Percentiles rank a stretch among this genome's conserved stretches.
These are phyloP conservation scores for Drosophila limbata DNA, from an alignment of 2,888 invertebrate genomes.

Conservation along the genomic window DNA sequence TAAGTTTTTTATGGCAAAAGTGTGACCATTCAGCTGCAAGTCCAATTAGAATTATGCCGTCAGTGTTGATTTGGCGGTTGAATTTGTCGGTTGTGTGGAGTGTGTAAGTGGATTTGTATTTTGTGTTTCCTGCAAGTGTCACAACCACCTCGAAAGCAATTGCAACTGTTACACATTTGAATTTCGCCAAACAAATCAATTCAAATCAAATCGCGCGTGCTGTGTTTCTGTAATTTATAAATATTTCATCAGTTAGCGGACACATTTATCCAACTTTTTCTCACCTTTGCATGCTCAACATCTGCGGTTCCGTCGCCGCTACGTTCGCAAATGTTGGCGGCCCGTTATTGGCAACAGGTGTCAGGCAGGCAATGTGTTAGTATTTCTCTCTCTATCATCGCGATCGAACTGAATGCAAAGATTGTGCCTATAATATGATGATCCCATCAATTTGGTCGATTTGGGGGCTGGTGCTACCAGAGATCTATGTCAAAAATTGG, in stretches of 20 bases:
- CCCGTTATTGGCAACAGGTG: constrained; percentile 66
- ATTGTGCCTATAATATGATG: constrained; percentile 40
- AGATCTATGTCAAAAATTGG: constrained; percentile 58
- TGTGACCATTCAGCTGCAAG: constrained; percentile 41
- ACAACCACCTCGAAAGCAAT: constrained; percentile 11
- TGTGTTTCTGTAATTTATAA: constrained; percentile 48
- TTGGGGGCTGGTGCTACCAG: not conserved
- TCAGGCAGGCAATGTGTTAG: constrained; percentile 30
- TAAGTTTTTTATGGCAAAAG: constrained; percentile 25
- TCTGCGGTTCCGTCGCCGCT: constrained; percentile 20
- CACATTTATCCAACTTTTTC: not conserved
- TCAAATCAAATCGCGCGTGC: constrained; percentile 59
- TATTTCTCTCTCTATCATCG: constrained; percentile 12
- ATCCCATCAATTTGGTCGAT: constrained; percentile 4
- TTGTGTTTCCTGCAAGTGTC: constrained; percentile 13
- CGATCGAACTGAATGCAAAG: constrained; percentile 38
- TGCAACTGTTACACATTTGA: constrained; percentile 42
- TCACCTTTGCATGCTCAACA: constrained; percentile 59
- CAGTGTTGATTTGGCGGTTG: constrained; percentile 61
- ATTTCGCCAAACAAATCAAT: constrained; percentile 42
- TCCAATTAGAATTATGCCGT: constrained; percentile 55
- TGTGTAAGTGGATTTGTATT: constrained; percentile 32
- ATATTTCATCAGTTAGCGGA: constrained; percentile 34
- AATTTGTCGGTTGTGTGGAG: constrained; percentile 51
- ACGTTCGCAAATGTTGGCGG: constrained; percentile 45